Base-by-base conservation (phyloP, 37 sponge, comb jelly and placozoan genomes). In the Amphimedon queenslandica region DNA sequence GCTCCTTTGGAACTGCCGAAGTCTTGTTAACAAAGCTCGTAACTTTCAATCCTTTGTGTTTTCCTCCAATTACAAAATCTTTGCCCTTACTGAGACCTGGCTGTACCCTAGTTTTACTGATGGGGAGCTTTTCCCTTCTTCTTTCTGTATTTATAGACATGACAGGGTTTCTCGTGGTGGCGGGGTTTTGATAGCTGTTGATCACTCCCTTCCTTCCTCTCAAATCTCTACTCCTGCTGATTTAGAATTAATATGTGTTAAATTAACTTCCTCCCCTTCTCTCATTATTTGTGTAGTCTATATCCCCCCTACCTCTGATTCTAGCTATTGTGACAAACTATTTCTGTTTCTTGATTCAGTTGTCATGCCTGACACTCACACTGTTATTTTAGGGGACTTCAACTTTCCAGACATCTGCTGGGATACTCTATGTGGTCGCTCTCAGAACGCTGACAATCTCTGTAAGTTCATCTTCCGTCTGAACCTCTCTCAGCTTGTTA, bases 131-230 rank as follows among this genome's bases (percentile, higher is more conserved):
- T n/a, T n/a, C n/a, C n/a, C n/a, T n/a, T n/a, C n/a, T n/a, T n/a
- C n/a, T n/a, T n/a, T n/a, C n/a, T n/a, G n/a, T n/a, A n/a, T n/a
- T n/a, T n/a, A n/a, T n/a, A n/a, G n/a, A n/a, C n/a, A n/a, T n/a
- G 80, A 79, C 41, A 18, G 80, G n/a, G 20, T 41, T 4, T 72
- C 81, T 34, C 55, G 73, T 34, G 81, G 81, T 65, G 81, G 81
- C 27, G 81, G 81, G 1, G 73, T 64, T 37, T 29, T 80, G 3
- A 1, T 80, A 5, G 81, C 73, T 30, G 41, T 80, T 32, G 18
- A 71, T 33, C 42, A 64, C 53, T 27, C 11, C 5, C 29, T 72
- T 51, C 73, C 56, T 32, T 39, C 66, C 37, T 66, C 16, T 4
- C 38, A 71, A 1, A 33, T 73, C 31, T 58, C 57, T 16, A 29